Evolutionary conservation across 2,888 invertebrate species (phyloP), one percentile per base, ranked within the genome.

Genomic region (Chymomyza fuscimana): DNA sequence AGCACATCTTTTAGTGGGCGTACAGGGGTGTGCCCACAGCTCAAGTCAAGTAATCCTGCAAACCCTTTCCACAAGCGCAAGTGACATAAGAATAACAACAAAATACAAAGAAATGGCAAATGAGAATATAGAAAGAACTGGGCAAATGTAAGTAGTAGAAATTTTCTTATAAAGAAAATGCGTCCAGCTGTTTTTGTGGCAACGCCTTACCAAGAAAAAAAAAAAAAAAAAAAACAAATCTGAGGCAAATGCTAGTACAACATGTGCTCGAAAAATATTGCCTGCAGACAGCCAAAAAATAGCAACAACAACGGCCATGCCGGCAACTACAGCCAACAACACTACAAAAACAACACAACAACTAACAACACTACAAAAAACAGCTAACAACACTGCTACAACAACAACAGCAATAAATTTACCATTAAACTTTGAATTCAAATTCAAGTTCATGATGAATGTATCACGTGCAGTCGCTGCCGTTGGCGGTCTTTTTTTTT

Each of bases 361-460:
- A 46, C n/a, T 74, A 67, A 61, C 51, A 66, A 64, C 60, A 69
- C 25, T 25, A 62, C 32, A 32, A 63, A 69, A 65, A 51, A 68
- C 16, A 52, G 29, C 58, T 19, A 50, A 36, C 19, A 15, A 40
- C 69, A 71, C 22, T 63, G 52, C 4, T 19, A 40, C n/a, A 67
- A 61, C 51, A 66, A 62, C 73, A 73, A 73, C 74, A 75, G 72
- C 80, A 78, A 80, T 77, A 88, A 76, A 77, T 81, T 84, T 81
- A 82, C 79, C 85, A 86, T 82, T 88, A 88, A 82, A 89, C 83
- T 88, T 86, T 81, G 82, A 89, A 87, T 88, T 86, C 89, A 89
- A 89, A 89, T 90, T 90, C 90, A 85, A 88, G 85, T 85, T 85
- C 85, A 85, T 85, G 85, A 85, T 85, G 88, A 85, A 85, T 85